These are phyloP conservation scores for Bombus consobrinus DNA, from an alignment of 1,140 invertebrate species.

Conservation along the genomic window DNA sequence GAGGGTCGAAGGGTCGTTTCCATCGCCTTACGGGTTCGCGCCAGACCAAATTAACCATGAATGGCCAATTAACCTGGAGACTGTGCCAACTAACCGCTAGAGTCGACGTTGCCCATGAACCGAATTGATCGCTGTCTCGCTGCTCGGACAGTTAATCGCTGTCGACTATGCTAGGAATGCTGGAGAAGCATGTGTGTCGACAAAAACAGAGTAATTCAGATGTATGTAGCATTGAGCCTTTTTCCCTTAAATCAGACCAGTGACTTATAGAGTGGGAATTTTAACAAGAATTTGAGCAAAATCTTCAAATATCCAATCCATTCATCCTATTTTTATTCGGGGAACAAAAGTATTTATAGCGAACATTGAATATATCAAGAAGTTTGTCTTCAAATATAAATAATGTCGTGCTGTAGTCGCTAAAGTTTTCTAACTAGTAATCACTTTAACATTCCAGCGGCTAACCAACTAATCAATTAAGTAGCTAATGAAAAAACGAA, in stretches of 20 bases:
- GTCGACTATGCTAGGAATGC: slow-evolving; percentile 32
- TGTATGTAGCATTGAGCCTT: background rate
- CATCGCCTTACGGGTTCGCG: slow-evolving; percentile 70
- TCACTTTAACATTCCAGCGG: background rate
- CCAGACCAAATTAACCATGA: slow-evolving; percentile 81
- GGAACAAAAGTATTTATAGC: background rate
- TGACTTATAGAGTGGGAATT: background rate
- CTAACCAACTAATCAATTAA: background rate
- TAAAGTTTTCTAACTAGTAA: background rate
- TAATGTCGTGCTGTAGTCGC: background rate
- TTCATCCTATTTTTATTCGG: background rate
- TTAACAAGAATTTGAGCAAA: background rate
- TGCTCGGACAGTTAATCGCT: slow-evolving; percentile 58
- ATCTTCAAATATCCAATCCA: too few species aligned
- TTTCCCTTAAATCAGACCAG: background rate
- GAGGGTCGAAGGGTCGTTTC: slow-evolving; percentile 65
- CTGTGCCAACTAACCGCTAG: slow-evolving; percentile 75
- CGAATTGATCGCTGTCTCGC: slow-evolving; percentile 62
- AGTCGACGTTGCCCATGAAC: slow-evolving; percentile 57
- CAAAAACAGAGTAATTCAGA: background rate
- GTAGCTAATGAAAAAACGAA: too few species aligned
- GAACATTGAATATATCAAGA: background rate
- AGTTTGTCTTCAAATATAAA: background rate
- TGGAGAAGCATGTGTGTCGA: background rate
- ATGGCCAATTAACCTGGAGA: slow-evolving; percentile 81